Evolutionary conservation across 2,113 vertebrate genomes (phyloP), one percentile per base, ranked within the genome.

Genomic region (Sebastes fasciatus): DNA sequence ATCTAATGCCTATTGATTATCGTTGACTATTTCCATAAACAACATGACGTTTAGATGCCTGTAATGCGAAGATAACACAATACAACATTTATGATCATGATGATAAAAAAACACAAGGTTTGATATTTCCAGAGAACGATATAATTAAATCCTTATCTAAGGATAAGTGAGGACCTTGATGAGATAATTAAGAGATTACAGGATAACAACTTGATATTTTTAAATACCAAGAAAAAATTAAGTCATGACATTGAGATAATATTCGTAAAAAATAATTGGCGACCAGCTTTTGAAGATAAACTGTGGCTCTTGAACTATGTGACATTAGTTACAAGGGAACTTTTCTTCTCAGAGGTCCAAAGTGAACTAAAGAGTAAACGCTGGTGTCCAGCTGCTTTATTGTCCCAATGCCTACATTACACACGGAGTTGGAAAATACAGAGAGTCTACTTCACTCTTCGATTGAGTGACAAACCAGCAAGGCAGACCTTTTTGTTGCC

Each of bases 101-200:
- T 49, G 16, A 76, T 49, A 58, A 67, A 55, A 55, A 67, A 77
- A 81, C 65, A 61, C 11, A 69, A 57, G 11, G 46, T n/a, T 49
- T 48, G 17, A 87, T 78, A 23, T 66, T 79, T 72, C 8, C 12
- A 68, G 55, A 82, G 60, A 72, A 77, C 12, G n/a, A 19, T 8
- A 6, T 60, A 86, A 86, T 85, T 82, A 83, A 75, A 85, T 26
- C 21, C 71, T 78, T 85, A 83, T 86, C 80, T 74, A 19, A 14
- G 72, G 19, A 74, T 54, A 75, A 79, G 57, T 52, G 23, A 71
- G n/a, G 73, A 81, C 78, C 43, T 73, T 67, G 74, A 71, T 81
- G 52, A 62, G 79, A 84, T 75, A 60, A 91, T 87, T 76, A 76
- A 43, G 21, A 63, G 64, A 87, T 87, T 73, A 83, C 43, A 79